phyloP scores from a whole-genome alignment of 2,797 vertebrate genomes.

The Lepilemur septentrionalis region DNA sequence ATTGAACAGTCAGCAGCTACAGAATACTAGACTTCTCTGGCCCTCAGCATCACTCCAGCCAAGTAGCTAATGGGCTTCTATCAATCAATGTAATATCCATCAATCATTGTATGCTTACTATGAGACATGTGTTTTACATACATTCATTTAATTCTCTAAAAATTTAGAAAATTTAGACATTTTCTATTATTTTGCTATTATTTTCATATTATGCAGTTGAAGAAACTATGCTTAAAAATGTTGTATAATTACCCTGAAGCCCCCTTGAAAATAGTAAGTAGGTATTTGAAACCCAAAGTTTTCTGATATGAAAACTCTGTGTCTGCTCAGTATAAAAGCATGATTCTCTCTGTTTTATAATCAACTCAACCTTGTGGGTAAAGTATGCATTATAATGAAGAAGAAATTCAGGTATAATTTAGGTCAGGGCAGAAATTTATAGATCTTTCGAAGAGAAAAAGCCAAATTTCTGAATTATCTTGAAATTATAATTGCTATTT shows the following conservation, averaged over 20 bases:
- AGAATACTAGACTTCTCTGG: not conserved
- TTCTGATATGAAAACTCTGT: not conserved
- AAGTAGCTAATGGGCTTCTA: not conserved
- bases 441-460: not conserved
- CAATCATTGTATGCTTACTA: not conserved
- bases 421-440: not conserved
- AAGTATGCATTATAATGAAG: not conserved
- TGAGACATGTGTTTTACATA: not conserved
- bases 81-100: not conserved
- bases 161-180: not conserved
- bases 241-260: not conserved
- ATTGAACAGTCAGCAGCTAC: not conserved
- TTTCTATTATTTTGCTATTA: not conserved
- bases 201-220: not conserved
- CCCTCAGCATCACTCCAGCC: not conserved
- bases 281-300: not conserved
- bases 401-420: not conserved
- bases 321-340: not conserved
- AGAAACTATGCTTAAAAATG: not conserved
- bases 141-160: not conserved
- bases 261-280: not conserved
- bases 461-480: not conserved
- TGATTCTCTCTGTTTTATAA: not conserved
- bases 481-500: not conserved
- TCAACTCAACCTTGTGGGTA: not conserved